phyloP scores from a whole-genome alignment of 2,113 vertebrate genomes.

The Hippolais icterina region DNA sequence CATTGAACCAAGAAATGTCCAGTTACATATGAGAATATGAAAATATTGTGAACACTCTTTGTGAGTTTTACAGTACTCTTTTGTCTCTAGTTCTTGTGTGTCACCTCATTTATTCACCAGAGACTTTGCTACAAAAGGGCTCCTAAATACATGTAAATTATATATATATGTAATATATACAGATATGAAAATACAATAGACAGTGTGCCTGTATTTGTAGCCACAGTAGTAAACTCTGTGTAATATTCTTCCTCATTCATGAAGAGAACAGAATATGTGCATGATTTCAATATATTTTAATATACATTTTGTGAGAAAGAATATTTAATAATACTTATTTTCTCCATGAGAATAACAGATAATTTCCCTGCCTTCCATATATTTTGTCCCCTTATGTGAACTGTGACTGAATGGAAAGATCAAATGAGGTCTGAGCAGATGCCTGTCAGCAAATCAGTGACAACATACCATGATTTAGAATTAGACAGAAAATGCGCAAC shows the following conservation, averaged over 20 bases:
- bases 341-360: neutral
- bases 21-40: neutral
- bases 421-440: slow-evolving; percentile 63
- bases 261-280: neutral
- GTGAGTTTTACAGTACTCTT: neutral
- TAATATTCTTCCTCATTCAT: neutral
- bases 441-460: slow-evolving; percentile 66
- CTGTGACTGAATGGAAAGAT: slow-evolving; percentile 1
- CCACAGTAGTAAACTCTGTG: neutral
- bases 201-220: neutral
- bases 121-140: neutral
- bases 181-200: neutral
- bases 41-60: neutral
- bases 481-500: slow-evolving; percentile 61
- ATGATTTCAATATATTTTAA: neutral
- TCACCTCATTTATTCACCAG: neutral
- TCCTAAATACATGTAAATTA: neutral
- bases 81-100: neutral
- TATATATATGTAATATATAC: neutral
- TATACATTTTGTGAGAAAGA: neutral
- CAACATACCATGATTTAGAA: slow-evolving; percentile 58
- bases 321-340: neutral
- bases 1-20: neutral
- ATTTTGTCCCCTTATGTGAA: slow-evolving; percentile 1
- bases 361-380: neutral